Conservation (phyloP, 2,888 invertebrate species). For the Drosophila multiciliata region DNA sequence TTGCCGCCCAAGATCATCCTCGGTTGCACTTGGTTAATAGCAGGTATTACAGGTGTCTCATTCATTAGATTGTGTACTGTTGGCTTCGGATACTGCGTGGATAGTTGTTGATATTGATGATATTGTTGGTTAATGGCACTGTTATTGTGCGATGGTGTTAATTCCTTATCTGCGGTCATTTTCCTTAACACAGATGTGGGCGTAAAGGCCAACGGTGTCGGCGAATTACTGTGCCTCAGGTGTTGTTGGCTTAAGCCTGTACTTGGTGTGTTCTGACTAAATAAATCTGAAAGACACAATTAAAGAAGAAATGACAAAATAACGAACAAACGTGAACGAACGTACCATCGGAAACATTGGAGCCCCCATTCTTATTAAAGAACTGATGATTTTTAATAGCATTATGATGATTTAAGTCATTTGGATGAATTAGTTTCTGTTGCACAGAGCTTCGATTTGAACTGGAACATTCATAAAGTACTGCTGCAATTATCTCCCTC, state of each 20-base stretch:
- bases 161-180: constrained; percentile 96
- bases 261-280: constrained; percentile 20
- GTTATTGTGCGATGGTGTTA: constrained; percentile 56
- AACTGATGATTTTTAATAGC: constrained; percentile 30
- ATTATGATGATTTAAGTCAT: constrained; percentile 29
- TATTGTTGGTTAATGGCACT: constrained; percentile 26
- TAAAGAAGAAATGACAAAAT: not conserved
- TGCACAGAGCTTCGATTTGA: constrained; percentile 34
- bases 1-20: constrained; percentile 83
- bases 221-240: constrained; percentile 85
- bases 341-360: constrained; percentile 53
- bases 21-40: constrained; percentile 64
- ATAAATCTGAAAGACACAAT: constrained; percentile 45
- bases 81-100: constrained; percentile 39
- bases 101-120: constrained; percentile 34
- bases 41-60: constrained; percentile 57
- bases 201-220: constrained; percentile 93
- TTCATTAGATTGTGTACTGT: constrained; percentile 39
- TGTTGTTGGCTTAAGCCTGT: constrained; percentile 46
- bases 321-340: not conserved
- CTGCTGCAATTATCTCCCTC: constrained; percentile 75
- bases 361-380: constrained; percentile 26
- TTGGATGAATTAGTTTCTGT: constrained; percentile 31
- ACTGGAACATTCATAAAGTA: constrained; percentile 62
- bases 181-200: constrained; percentile 97